phyloP scores from a whole-genome alignment of 2,888 invertebrate species.

The Drosophila atripex region DNA sequence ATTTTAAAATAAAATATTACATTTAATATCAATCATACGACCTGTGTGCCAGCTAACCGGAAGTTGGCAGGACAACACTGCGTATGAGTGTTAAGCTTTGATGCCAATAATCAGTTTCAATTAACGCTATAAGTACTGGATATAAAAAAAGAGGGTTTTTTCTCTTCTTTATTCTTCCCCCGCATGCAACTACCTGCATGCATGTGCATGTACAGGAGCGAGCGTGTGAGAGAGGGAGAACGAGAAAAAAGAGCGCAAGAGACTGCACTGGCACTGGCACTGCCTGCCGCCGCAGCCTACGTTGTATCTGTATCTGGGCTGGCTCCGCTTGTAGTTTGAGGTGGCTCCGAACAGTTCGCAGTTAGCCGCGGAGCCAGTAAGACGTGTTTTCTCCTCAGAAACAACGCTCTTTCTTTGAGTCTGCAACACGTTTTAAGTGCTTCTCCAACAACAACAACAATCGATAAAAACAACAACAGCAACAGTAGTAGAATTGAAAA shows the following conservation, averaged over 20 bases:
- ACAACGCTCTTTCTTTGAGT: constrained; percentile 60
- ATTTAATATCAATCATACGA: neutral
- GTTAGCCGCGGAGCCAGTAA: constrained; percentile 84
- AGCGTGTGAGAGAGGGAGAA: constrained; percentile 21
- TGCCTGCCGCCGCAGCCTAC: constrained; percentile 35
- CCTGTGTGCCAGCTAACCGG: neutral
- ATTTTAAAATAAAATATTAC: neutral
- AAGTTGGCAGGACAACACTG: neutral
- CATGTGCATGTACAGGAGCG: constrained; percentile 48
- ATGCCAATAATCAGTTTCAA: neutral
- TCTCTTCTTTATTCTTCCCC: constrained; percentile 44
- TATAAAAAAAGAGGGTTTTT: constrained; percentile 19
- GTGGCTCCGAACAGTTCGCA: constrained; percentile 53
- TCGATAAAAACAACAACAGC: constrained; percentile 20
- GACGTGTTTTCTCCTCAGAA: constrained; percentile 82
- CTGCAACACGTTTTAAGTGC: constrained; percentile 81
- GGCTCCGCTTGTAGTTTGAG: constrained; percentile 45
- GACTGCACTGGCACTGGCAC: constrained; percentile 18
- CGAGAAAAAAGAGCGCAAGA: constrained; percentile 20
- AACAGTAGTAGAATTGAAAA: constrained; percentile 10
- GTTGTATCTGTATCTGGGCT: constrained; percentile 8
- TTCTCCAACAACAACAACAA: constrained; percentile 53
- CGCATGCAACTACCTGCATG: constrained; percentile 60
- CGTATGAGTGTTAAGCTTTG: neutral
- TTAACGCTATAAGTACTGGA: neutral